These are phyloP conservation scores for Hemithea aestivaria DNA, from an alignment of 2,888 invertebrate genomes.

Conservation along the genomic window DNA sequence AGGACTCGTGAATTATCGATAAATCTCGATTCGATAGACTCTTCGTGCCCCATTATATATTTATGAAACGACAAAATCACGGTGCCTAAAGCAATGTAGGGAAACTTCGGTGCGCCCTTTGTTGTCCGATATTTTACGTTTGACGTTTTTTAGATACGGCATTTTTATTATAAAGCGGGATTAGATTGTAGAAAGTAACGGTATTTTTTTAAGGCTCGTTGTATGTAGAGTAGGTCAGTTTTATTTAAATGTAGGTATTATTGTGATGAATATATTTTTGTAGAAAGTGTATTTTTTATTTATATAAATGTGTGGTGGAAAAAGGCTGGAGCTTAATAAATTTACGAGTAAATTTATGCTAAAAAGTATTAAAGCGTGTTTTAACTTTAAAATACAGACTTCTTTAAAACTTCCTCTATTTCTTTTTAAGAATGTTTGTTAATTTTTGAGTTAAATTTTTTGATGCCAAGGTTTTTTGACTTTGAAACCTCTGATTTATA, in stretches of 20 bases:
- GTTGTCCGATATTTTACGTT: constrained; percentile 19
- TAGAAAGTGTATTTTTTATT: no score
- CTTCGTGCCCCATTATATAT: constrained; percentile 8
- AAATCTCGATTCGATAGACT: constrained; percentile 6
- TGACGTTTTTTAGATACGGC: constrained; percentile 8
- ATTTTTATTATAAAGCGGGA: constrained; percentile 1
- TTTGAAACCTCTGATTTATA: no score
- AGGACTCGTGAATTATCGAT: constrained; percentile 3
- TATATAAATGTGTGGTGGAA: no score
- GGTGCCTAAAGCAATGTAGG: constrained; percentile 5
- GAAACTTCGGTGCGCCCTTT: constrained; percentile 21
- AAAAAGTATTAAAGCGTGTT: no score
- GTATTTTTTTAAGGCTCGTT: neutral
- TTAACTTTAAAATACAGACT: no score
- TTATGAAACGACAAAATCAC: constrained; percentile 19
- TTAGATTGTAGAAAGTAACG: neutral
- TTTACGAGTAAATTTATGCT: no score
- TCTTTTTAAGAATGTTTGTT: no score
- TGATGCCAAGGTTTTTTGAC: no score
- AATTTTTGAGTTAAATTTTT: no score
- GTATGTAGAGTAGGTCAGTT: neutral
- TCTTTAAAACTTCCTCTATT: no score
- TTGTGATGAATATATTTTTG: no score
- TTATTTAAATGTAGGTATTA: neutral
- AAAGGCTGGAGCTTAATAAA: no score